These are phyloP conservation scores for Nomada goodeniana DNA, from an alignment of 2,888 invertebrate genomes.

Conservation along the genomic window DNA sequence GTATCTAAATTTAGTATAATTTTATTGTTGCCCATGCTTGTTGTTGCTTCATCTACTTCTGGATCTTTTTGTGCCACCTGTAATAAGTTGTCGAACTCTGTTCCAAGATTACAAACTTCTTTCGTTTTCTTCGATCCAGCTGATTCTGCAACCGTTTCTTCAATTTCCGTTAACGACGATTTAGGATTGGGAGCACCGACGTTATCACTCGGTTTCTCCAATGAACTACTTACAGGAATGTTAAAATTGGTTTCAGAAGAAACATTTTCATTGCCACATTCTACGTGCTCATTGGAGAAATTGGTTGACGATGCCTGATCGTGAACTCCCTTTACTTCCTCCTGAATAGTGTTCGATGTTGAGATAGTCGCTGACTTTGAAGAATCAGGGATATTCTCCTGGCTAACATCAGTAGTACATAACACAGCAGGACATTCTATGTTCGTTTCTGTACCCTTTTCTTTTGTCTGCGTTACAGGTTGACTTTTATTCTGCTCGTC, in stretches of 20 bases:
- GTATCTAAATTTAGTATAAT: constrained; percentile 82
- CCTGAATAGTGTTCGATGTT: constrained; percentile 28
- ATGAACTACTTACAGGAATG: constrained; percentile 41
- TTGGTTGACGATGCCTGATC: constrained; percentile 3
- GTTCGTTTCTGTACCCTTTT: constrained; percentile 34
- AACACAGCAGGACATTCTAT: constrained; percentile 10
- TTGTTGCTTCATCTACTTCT: constrained; percentile 64
- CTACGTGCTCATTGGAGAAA: constrained; percentile 46
- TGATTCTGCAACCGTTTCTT: constrained; percentile 60
- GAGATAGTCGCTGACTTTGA: constrained; percentile 27
- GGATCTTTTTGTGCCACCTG: constrained; percentile 69
- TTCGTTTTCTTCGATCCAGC: constrained; percentile 67
- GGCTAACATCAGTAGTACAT: neutral
- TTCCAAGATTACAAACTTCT: constrained; percentile 76
- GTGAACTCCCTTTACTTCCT: constrained; percentile 29
- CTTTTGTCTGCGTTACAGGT: neutral
- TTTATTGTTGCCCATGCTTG: constrained; percentile 72
- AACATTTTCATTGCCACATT: constrained; percentile 20
- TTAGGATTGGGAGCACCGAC: constrained; percentile 20
- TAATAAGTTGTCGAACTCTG: constrained; percentile 77
- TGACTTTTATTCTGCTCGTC: constrained; percentile 34
- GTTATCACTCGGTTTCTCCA: constrained; percentile 38
- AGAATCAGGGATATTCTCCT: constrained; percentile 25
- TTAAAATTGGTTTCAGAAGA: constrained; percentile 47
- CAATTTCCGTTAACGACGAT: constrained; percentile 61